Conservation (phyloP, 2,113 vertebrate species). For the Zapornia atra region DNA sequence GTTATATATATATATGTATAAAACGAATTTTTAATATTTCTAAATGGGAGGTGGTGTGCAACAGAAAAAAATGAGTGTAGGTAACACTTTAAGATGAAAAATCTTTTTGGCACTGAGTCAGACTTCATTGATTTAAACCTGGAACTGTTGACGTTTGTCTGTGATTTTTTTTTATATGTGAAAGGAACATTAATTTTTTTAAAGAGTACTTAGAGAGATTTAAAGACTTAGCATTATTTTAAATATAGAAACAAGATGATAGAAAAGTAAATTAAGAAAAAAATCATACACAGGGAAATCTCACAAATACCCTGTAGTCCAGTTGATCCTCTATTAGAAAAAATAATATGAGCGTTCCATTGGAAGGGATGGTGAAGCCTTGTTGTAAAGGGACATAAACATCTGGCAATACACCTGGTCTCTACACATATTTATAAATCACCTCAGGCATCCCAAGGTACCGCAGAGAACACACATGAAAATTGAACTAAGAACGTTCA, state of each 20-base stretch:
- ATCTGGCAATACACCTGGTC: slow-evolving; percentile 74
- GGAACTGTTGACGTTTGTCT: slow-evolving; percentile 33
- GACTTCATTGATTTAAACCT: slow-evolving; percentile 34
- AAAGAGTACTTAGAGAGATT: neutral
- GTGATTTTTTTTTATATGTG: neutral
- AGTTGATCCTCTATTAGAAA: slow-evolving; percentile 23
- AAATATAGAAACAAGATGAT: neutral
- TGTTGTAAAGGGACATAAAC: slow-evolving; percentile 60
- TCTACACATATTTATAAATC: slow-evolving; percentile 70
- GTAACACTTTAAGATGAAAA: slow-evolving; percentile 30
- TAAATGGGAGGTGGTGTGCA: neutral
- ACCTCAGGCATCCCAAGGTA: slow-evolving; percentile 54
- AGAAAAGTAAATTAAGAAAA: neutral
- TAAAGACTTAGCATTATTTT: slow-evolving; percentile 31
- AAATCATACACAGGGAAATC: neutral
- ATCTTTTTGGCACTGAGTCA: slow-evolving; percentile 30
- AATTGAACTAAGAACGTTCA: slow-evolving; percentile 5
- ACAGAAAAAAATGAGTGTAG: neutral
- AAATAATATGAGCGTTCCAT: slow-evolving; percentile 2
- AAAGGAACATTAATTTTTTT: slow-evolving; percentile 8
- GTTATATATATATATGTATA: neutral
- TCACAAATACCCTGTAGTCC: slow-evolving; percentile 1
- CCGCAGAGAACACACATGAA: neutral
- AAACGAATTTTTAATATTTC: neutral
- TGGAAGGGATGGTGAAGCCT: slow-evolving; percentile 32